Conservation (phyloP, 30 jellyfish, hydroid and myxozoan species). For the Aurelia aurita region DNA sequence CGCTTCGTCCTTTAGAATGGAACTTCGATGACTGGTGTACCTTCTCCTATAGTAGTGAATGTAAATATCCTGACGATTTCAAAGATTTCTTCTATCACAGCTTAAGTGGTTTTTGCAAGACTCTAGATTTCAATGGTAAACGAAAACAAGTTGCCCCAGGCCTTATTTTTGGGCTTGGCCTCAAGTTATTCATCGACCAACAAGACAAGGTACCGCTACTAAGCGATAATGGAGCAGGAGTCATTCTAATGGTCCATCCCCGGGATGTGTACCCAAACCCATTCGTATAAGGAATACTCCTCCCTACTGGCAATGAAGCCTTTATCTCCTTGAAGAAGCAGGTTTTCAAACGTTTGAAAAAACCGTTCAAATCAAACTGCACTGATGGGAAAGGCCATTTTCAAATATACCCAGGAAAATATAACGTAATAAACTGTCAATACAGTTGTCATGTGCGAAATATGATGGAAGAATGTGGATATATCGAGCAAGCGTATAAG, state of each 20-base stretch:
- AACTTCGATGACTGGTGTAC: slow-evolving; percentile 46
- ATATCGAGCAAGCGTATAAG: slow-evolving; percentile 13
- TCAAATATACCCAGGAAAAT: slow-evolving; percentile 41
- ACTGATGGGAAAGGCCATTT: slow-evolving; percentile 38
- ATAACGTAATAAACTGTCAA: slow-evolving; percentile 46
- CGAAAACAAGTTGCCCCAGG: slow-evolving; percentile 51
- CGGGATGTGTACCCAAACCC: slow-evolving; percentile 59
- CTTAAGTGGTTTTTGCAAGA: slow-evolving; percentile 37
- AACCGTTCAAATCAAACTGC: slow-evolving; percentile 50
- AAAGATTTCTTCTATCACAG: slow-evolving; percentile 31
- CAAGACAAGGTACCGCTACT: slow-evolving; percentile 22
- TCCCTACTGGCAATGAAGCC: slow-evolving; percentile 45
- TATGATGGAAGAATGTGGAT: slow-evolving; percentile 42
- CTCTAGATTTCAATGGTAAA: slow-evolving; percentile 14
- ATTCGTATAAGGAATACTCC: slow-evolving; percentile 17
- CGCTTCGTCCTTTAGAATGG: slow-evolving; percentile 17
- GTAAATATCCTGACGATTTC: slow-evolving; percentile 38
- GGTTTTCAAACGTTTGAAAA: slow-evolving; percentile 24
- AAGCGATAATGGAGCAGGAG: slow-evolving; percentile 26
- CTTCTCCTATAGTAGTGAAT: not conserved
- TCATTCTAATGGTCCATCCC: slow-evolving; percentile 45
- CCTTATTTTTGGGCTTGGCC: slow-evolving; percentile 3
- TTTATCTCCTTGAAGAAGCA: slow-evolving; percentile 7
- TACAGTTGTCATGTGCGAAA: slow-evolving; percentile 30
- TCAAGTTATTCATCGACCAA: slow-evolving; percentile 22